Evolutionary conservation across 2,797 vertebrate species (phyloP), one percentile per base, ranked within the genome.

Genomic region (Semotilus atromaculatus): DNA sequence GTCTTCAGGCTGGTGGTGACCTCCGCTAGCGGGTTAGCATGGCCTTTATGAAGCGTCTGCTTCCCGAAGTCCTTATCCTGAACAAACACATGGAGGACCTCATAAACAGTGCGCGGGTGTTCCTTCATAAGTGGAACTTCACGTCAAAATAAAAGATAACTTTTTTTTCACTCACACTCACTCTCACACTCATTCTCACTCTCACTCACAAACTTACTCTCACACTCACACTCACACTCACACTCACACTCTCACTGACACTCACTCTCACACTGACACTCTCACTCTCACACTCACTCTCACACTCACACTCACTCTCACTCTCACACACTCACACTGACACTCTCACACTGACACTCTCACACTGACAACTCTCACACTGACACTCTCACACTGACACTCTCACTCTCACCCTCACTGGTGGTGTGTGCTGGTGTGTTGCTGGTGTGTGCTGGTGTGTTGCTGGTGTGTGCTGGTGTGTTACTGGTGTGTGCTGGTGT

Each of bases 1-100:
- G 98, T 99, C 95, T 99, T 99, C 91, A 99, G 95, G 92, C 98
- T 99, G 76, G 98, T 99, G 87, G 97, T 99, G 89, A 99, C 97
- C 94, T 99, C 98, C 0, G 98, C 98, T 2, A 97, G 96, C 0
- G 98, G 98, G 93, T 99, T 99, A 81, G 97, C 96, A 0, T 99
- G 97, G 85, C 98, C 98, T 85, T 98, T 99, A 80, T 97, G 94
- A 29, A 99, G 93, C 0, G 96, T 97, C 73, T 99, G 98, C 88
- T 98, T 99, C 18, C 98, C 98, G 81, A 99, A 99, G 92, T 99
- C 98, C 88, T 98, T 99, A 90, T 99, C 98, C 98, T 99, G 71
- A 75, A 2, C 13, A 79, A 2, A 64, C 4, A 77, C 7, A 58
- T 1, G 38, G 3, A 7, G 6, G 21, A 38, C 45, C 0, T 13